Conservation (phyloP, 2,797 vertebrate genomes). For the Poecilia picta region DNA sequence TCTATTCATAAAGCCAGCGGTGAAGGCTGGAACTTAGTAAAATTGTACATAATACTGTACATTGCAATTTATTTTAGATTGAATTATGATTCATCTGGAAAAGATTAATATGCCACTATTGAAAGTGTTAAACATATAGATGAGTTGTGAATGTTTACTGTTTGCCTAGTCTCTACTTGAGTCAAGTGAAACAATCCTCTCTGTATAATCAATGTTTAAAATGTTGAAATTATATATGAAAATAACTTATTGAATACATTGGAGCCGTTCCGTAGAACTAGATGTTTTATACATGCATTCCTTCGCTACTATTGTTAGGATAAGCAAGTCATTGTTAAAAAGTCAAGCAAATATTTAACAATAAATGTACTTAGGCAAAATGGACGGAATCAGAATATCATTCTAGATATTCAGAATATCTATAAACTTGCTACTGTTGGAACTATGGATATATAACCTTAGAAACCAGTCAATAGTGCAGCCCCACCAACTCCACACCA, state of each 20-base stretch:
- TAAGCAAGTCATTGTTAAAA: neutral
- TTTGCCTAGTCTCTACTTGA: neutral
- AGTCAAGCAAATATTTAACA: neutral
- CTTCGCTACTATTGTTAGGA: neutral
- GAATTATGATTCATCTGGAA: neutral
- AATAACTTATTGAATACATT: neutral
- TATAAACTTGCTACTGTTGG: neutral
- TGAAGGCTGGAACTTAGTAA: constrained; percentile 12
- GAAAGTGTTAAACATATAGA: neutral
- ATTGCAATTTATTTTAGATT: neutral
- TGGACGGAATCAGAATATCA: neutral
- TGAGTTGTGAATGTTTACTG: neutral
- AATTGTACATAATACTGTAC: neutral
- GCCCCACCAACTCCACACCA: too few relatives aligned
- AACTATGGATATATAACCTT: neutral
- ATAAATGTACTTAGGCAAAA: neutral
- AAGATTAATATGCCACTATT: neutral
- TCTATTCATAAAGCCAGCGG: constrained; percentile 35
- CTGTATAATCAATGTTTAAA: neutral
- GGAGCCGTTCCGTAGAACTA: neutral
- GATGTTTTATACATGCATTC: neutral
- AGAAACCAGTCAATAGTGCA: neutral
- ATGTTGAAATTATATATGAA: neutral
- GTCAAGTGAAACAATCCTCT: neutral
- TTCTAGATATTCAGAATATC: neutral